These are phyloP conservation scores for Globodera ellingtonae DNA, from an alignment of 1,140 invertebrate species.

Conservation along the genomic window DNA sequence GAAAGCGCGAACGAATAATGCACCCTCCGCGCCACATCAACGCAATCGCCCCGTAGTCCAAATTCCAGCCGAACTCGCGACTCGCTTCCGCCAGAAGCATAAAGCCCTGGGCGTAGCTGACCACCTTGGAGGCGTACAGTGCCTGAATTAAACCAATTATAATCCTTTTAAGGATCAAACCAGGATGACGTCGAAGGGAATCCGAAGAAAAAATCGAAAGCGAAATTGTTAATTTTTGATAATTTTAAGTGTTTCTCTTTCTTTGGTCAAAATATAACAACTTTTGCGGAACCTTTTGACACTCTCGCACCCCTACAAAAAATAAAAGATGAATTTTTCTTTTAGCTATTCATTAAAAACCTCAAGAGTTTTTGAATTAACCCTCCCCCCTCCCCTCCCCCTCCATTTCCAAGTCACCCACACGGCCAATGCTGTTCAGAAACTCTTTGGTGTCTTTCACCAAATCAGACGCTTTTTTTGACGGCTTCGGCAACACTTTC, in stretches of 20 bases:
- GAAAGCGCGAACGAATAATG: constrained; percentile 91
- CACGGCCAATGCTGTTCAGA: constrained; percentile 74
- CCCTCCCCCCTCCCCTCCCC: too few relatives aligned
- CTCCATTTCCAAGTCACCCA: background rate
- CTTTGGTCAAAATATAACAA: background rate
- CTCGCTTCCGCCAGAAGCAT: constrained; percentile 95
- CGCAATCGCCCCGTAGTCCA: constrained; percentile 96
- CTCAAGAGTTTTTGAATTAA: background rate
- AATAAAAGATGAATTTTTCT: too few relatives aligned
- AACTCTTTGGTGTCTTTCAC: constrained; percentile 79
- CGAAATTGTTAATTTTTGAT: too few relatives aligned
- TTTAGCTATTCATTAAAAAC: too few relatives aligned
- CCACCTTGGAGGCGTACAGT: constrained; percentile 94
- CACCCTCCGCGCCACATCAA: constrained; percentile 99
- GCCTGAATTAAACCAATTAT: constrained; percentile 71
- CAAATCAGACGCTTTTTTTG: constrained; percentile 61
- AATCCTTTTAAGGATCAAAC: too few relatives aligned
- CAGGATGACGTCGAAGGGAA: too few relatives aligned
- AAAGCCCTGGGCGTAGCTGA: constrained; percentile 98
- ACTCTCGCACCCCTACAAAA: too few relatives aligned
- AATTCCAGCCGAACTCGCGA: constrained; percentile 84
- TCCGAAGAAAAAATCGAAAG: too few relatives aligned
- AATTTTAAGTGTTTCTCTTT: constrained; percentile 19
- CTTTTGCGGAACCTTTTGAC: too few relatives aligned
- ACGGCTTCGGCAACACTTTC: constrained; percentile 72